Evolutionary conservation across 1,140 invertebrate species (phyloP), one percentile per base, ranked within the genome.

Genomic region (Sminthurides bifidus): DNA sequence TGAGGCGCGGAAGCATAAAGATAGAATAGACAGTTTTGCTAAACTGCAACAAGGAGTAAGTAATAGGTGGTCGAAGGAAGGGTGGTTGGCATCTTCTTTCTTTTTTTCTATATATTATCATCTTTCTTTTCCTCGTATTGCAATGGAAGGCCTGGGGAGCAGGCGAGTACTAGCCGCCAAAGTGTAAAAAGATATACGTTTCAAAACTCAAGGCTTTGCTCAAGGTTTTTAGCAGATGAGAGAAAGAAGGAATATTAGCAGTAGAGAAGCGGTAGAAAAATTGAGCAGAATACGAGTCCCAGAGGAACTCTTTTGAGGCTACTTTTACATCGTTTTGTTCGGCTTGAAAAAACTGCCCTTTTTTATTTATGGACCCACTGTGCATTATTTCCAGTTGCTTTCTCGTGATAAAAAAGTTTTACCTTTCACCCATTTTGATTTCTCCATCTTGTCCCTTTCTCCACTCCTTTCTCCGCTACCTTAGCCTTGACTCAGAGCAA

Each of bases 321-420:
- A 61, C 54, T 61, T 57, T 58, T 61, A 57, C 59, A 57, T 57
- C 59, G 59, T 61, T 57, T 60, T 61, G 59, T 61, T 58, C 55
- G 52, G 54, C 37, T 52, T 52, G 43, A 37, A 60, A 50, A 53
- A 51, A 41, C 54, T 53, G 40, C 23, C 52, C 46, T 50, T 60
- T n/a, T 60, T 57, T 61, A 61, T 61, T 61, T 61, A 61, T 61
- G 59, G 59, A 61, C 59, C 54, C 59, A 54, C 50, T 57, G 59
- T 57, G 59, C 55, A 61, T 61, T 61, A 61, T 61, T 61, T 54
- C 59, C 53, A 40, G 31, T 40, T 49, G 43, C 50, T 58, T 58
- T 58, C 56, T 54, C 56, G 24, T 33, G 21, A 53, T 54, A 53
- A 58, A 54, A 52, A 58, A 58, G 41, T 58, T 52, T 45, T 54